These are phyloP conservation scores for Drosophila subsilvestris DNA, from an alignment of 2,888 invertebrate genomes.

Conservation along the genomic window DNA sequence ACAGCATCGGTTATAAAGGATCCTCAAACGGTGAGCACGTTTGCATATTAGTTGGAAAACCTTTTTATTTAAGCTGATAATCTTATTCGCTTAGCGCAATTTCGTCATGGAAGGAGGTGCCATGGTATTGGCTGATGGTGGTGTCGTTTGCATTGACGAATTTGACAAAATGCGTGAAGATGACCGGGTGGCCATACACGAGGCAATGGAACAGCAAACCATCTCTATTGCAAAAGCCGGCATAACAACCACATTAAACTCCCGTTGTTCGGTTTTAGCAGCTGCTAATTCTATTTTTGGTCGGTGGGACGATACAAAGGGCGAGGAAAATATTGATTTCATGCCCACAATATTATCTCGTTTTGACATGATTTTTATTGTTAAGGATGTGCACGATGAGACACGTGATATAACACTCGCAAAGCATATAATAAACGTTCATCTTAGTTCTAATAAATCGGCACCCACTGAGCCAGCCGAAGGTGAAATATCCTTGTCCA, in stretches of 20 bases:
- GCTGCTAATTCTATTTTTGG: constrained; percentile 99
- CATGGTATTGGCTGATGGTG: constrained; percentile 99
- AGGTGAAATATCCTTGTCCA: constrained; percentile 93
- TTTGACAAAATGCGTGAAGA: constrained; percentile 99
- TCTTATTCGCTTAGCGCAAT: constrained; percentile 88
- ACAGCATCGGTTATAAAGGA: constrained; percentile 99
- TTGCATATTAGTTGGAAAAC: not conserved
- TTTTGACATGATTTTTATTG: constrained; percentile 99
- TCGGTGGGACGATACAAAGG: constrained; percentile 99
- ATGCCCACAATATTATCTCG: constrained; percentile 99
- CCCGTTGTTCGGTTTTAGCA: constrained; percentile 99
- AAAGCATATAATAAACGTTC: constrained; percentile 98
- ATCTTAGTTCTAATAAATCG: constrained; percentile 91
- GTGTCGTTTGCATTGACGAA: constrained; percentile 99
- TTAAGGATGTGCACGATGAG: constrained; percentile 98
- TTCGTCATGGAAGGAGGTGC: constrained; percentile 99
- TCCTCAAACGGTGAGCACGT: constrained; percentile 91
- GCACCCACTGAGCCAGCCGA: constrained; percentile 86
- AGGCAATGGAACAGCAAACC: constrained; percentile 99
- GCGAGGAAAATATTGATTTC: constrained; percentile 99
- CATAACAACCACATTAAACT: constrained; percentile 99
- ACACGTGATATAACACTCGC: constrained; percentile 94
- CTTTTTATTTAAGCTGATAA: not conserved
- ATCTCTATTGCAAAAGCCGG: constrained; percentile 99
- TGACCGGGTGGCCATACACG: constrained; percentile 99